Percentiles rank a stretch among this genome's conserved stretches.
Conservation (phyloP, 1,140 invertebrate species). For the Agrypnia vestita region DNA sequence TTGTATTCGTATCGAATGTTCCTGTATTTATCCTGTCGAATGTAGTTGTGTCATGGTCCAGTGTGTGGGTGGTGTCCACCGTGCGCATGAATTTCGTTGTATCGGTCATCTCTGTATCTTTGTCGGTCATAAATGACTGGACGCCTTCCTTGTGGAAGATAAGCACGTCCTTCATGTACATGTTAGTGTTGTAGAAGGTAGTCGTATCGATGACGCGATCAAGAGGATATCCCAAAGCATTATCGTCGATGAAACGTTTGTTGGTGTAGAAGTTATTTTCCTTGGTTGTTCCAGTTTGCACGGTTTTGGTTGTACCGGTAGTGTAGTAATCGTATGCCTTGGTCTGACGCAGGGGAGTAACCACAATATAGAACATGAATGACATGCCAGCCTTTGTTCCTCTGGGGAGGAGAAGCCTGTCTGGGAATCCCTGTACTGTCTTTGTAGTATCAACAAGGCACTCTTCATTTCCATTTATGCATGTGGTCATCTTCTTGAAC, state of each 20-base stretch:
- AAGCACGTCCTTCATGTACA: conserved; percentile 77
- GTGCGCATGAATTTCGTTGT: too few relatives aligned
- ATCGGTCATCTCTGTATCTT: too few relatives aligned
- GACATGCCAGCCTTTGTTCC: conserved; percentile 76
- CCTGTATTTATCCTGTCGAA: too few relatives aligned
- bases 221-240: conserved; percentile 73
- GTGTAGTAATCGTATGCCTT: not conserved
- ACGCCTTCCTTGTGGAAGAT: conserved; percentile 73
- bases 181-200: conserved; percentile 76
- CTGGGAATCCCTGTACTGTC: conserved; percentile 75
- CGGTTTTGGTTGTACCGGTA: too few relatives aligned
- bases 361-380: conserved; percentile 78
- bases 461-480: conserved; percentile 66
- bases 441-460: conserved; percentile 62
- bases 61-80: too few relatives aligned
- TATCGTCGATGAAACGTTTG: conserved; percentile 58
- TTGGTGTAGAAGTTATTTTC: conserved; percentile 67
- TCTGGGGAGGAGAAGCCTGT: conserved; percentile 79
- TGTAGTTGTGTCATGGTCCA: too few relatives aligned
- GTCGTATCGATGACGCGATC: conserved; percentile 76
- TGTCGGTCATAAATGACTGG: not conserved
- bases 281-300: not conserved
- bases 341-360: conserved; percentile 69
- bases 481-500: conserved; percentile 68
- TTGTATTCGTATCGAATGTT: too few relatives aligned